Evolutionary conservation across 30 jellyfish, hydroid and myxozoan genomes (phyloP).

Genomic region (Rhopilema esculentum): DNA sequence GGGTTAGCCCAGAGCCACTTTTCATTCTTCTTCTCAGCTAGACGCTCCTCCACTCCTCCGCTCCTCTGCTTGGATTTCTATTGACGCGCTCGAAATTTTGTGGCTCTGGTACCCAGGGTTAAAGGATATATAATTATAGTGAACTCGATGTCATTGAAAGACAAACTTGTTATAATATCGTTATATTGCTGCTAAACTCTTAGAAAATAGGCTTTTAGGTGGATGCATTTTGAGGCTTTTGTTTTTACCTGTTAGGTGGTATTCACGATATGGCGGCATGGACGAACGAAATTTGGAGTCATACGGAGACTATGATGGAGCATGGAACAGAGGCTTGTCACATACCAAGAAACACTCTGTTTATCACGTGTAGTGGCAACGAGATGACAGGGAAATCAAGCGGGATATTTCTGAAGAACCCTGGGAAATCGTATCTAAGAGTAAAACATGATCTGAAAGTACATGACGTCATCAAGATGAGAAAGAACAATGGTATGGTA

Average conservation of each 20-base stretch:
- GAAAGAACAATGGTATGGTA: slow-evolving; percentile 30
- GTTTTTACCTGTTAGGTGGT: too few species aligned
- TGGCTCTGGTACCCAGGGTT: too few species aligned
- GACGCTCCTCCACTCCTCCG: too few species aligned
- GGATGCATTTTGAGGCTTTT: too few species aligned
- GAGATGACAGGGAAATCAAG: background rate
- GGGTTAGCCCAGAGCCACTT: too few species aligned
- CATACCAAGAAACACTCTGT: slow-evolving; percentile 60
- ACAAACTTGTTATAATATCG: too few species aligned
- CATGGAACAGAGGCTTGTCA: slow-evolving; percentile 79
- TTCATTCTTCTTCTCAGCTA: too few species aligned
- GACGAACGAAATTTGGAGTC: slow-evolving; percentile 83
- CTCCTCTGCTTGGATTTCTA: too few species aligned
- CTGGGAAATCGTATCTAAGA: slow-evolving; percentile 75
- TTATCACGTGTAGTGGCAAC: slow-evolving; percentile 56
- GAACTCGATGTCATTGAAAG: too few species aligned
- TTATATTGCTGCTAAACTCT: background rate
- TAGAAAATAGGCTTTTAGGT: too few species aligned
- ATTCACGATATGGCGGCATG: slow-evolving; percentile 93
- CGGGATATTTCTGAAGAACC: slow-evolving; percentile 37
- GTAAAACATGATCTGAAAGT: slow-evolving; percentile 30
- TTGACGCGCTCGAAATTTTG: too few species aligned
- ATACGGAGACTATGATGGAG: slow-evolving; percentile 78
- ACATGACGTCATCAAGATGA: slow-evolving; percentile 20
- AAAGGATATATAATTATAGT: too few species aligned